Evolutionary conservation across 2,113 vertebrate genomes (phyloP), one percentile per base, ranked within the genome.

Genomic region (Tympanuchus pallidicinctus): DNA sequence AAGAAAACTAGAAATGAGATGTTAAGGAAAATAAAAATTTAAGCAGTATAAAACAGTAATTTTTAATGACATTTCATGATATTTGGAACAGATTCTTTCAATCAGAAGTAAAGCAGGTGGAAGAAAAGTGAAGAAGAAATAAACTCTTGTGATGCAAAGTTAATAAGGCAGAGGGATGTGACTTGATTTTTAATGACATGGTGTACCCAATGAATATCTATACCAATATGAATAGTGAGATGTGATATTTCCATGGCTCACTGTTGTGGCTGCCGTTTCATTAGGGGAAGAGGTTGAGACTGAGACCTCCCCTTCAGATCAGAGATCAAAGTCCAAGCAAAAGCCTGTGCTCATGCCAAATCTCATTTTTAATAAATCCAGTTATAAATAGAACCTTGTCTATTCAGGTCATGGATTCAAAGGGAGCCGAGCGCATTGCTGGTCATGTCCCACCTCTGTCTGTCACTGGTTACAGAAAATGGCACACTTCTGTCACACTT

Each of bases 201-300:
- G 36, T 73, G 54, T 28, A 73, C 6, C 13, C 45, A 76, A 18
- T 32, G 14, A 90, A 67, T 52, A 69, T 40, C 34, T 75, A 38
- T 13, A 86, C 25, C 27, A 75, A 25, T 8, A 11, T 1, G 0
- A 15, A 45, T 1, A 63, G 48, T 32, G 75, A 42, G 27, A 76
- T 79, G 22, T 34, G 11, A 30, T 43, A n/a, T 82, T 81, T 85
- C 42, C n/a, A 38, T 3, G 14, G n/a, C 6, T 82, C 48, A 3
- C 0, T 50, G 42, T n/a, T 5, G 11, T 16, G 48, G 8, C 28
- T 76, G 27, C 5, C 0, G 0, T 34, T 94, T 48, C 32, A 15
- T 13, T 21, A 0, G 0, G 38, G 8, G 17, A 79, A 84, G 25
- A 73, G 40, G 10, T 8, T 19, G 17, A 1, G 5, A 8, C 2